Base-by-base conservation (phyloP, 1,140 invertebrate species). In the Eurosta solidaginis region DNA sequence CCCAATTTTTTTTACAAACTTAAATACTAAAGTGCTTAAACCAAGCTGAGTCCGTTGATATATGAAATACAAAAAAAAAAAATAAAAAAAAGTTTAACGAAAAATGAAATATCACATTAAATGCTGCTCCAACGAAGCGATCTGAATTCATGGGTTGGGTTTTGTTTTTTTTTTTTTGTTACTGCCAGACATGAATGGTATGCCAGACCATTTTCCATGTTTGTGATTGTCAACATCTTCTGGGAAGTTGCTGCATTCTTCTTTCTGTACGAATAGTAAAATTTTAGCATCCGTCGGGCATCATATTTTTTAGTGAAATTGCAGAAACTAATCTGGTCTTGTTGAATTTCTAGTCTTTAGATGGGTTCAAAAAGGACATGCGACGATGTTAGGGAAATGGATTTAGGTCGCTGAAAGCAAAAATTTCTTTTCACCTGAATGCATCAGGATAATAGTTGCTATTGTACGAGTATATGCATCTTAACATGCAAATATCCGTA, bases 381-480 rank as follows among this genome's bases (percentile, higher is more conserved):
- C 36, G 27, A n/a, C 40, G 33, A 40, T n/a, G 59, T 17, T 1
- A 20, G 40, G 36, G 3, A 33, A 40, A 33, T 2, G 33, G 59
- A 68, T 68, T 68, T 68, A 36, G 59, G 33, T 68, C 40, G 59
- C 59, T 68, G 59, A 68, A 40, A 68, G 59, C 59, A 68, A 68
- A 68, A 68, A 68, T 68, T 33, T 68, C 59, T 68, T 68, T 68
- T 68, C 59, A 68, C 59, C 59, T 68, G 59, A 68, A 40, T 68
- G 59, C 59, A 68, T 68, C 59, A 68, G 59, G 59, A 68, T 68
- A 68, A 68, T 68, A 68, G 59, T 68, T 42, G 27, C 33, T 40
- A 68, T 68, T 68, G 33, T n/a, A n/a, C n/a, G n/a, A n/a, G n/a
- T 36, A 68, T 68, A 68, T 68, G 59, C n/a, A 68, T 9, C 7